Evolutionary conservation across 2,797 vertebrate genomes (phyloP), one percentile per base, ranked within the genome.

Genomic region (Sarcophilus harrisii): DNA sequence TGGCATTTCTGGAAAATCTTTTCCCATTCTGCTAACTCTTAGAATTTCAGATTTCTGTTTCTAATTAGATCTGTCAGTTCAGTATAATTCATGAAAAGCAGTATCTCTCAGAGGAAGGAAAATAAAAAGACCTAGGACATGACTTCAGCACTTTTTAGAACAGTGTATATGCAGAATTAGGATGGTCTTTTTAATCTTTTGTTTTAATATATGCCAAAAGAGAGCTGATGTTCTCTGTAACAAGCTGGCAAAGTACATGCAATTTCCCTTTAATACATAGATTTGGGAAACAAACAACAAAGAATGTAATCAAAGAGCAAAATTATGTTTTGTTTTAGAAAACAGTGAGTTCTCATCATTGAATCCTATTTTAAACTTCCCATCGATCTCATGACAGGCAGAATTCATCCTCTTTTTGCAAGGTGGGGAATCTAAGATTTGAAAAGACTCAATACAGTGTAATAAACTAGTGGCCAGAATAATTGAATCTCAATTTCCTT

Each of bases 51-150:
- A 97, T 97, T 98, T 98, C 98, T 90, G 45, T 95, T 98, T 98
- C 97, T 98, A 98, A 98, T 99, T 98, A 98, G 97, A 98, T 97
- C 97, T 98, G 97, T 98, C 98, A 97, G 92, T 97, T 98, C 97
- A 95, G 94, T 97, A 59, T 95, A 98, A 98, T 96, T 98, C 97
- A 96, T 91, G 91, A 29, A 55, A 96, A 97, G 97, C 97, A 98
- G 89, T 95, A 93, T 96, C 96, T 93, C 97, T 92, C 5, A 13
- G 6, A 96, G 96, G 96, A 91, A 97, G 60, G 95, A 92, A 87
- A 94, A 27, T 95, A 92, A 97, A 57, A 98, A 95, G 59, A 95
- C 57, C 45, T 11, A n/a, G 97, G 66, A 90, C 92, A 90, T 59
- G 95, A 49, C 94, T 97, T 95, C 27, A 92, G 81, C 91, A 95